Base-by-base conservation (phyloP, 2,113 vertebrate species). In the Rallus limicola region DNA sequence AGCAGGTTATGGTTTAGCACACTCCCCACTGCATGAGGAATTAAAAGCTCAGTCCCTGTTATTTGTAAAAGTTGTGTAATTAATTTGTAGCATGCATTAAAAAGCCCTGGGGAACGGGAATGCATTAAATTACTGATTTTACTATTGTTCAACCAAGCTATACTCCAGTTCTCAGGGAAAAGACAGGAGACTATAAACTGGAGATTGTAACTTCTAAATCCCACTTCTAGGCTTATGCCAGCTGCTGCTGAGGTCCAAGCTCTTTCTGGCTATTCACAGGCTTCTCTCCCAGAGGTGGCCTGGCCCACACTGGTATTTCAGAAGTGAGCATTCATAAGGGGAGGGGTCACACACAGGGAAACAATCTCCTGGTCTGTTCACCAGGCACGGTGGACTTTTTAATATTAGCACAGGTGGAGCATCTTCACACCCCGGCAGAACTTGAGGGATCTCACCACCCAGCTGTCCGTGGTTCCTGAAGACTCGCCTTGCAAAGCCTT, bases 61-160 rank as follows among this genome's bases (percentile, higher is more conserved):
- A 89, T 69, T 90, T 87, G 58, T 72, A 76, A 50, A 90, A 92
- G 46, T 86, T 88, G 24, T 60, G 64, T 72, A 76, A 96, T 88
- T 84, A 72, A 65, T 91, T 86, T 62, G n/a, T 25, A 72, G 38
- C 38, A 68, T 24, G 40, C 62, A 62, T 81, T 88, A 75, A 84
- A 78, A 90, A 79, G 65, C 71, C 83, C 53, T 1, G 1, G 71
- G n/a, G 76, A 88, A 52, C 44, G 36, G 8, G 64, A 81, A 92
- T 15, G 69, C 23, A 55, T 82, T 92, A 88, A 81, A 81, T 60
- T 31, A 84, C n/a, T 62, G 56, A 82, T 78, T 86, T 60, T 75
- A 77, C 38, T 78, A 13, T 50, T 90, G 60, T 75, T 93, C 60
- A 90, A 21, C 44, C 13, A 82, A 79, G n/a, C 52, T 53, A 16